These are phyloP conservation scores for Taxidea taxus DNA, from an alignment of 2,113 vertebrate genomes.

Conservation along the genomic window DNA sequence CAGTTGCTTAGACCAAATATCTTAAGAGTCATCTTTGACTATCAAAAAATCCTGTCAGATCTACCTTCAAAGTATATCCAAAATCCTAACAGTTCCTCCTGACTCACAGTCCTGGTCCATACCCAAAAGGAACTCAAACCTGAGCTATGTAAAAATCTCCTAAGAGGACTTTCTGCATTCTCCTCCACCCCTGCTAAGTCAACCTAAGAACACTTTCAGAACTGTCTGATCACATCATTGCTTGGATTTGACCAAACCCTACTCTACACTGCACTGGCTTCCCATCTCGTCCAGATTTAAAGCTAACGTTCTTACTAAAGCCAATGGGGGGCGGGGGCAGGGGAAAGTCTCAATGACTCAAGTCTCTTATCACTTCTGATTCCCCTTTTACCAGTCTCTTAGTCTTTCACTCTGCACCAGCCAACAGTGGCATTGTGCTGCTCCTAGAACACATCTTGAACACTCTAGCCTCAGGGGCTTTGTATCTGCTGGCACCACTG, in stretches of 20 bases:
- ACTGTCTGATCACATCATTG: neutral
- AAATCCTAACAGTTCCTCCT: neutral
- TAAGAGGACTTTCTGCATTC: neutral
- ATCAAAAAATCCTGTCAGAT: neutral
- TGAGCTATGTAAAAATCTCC: neutral
- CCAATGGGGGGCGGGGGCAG: no score
- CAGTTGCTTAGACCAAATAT: neutral
- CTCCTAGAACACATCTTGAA: neutral
- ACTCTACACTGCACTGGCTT: neutral
- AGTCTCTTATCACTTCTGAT: neutral
- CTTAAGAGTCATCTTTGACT: neutral
- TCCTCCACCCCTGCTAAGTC: neutral
- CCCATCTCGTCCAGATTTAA: neutral
- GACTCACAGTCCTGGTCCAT: neutral
- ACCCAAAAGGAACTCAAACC: neutral
- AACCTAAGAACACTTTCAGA: neutral
- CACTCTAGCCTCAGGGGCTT: neutral
- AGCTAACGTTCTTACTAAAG: neutral
- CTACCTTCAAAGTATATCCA: neutral
- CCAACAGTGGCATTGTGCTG: neutral
- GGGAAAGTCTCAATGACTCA: neutral
- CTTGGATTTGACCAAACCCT: neutral
- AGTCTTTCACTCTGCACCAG: neutral
- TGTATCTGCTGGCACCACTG: neutral
- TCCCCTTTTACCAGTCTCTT: neutral